Evolutionary conservation across 2,113 vertebrate species (phyloP), one percentile per base, ranked within the genome.

Genomic region (Stegastes partitus): DNA sequence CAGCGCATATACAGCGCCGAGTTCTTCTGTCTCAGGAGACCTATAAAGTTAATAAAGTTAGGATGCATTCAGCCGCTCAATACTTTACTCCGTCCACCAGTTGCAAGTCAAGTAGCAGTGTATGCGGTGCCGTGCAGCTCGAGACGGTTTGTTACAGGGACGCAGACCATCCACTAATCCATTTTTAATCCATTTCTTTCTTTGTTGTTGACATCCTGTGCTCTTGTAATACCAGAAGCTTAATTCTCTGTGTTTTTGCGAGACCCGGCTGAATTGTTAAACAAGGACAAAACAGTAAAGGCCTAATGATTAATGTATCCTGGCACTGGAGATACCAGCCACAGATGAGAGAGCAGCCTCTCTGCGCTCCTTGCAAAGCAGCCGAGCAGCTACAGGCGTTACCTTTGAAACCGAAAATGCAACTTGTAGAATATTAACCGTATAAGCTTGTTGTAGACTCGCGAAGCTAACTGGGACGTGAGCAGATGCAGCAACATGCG

Each of bases 181-280:
- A 53, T 83, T 65, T 74, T 68, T 61, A 83, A 74, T 77, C 54
- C 42, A 70, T 77, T 70, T 78, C 72, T 77, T 54, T 77, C 31
- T 70, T 65, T 77, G 26, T 68, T 25, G 56, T 57, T 76, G 79
- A 76, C 61, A 59, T 59, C 23, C n/a, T 75, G 59, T 72, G 54
- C 51, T 78, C 28, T 63, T 69, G 65, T 73, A 73, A 76, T 50
- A 67, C 59, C 59, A 77, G 49, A 74, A 58, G 74, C 71, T 66
- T 72, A 66, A 66, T 69, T 62, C 54, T 84, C 14, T 26, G 15
- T 45, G 28, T 70, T 61, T n/a, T 61, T 39, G 5, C 22, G 50
- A 49, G 44, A 69, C 22, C 55, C 34, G 45, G 21, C 15, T 74
- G 22, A 77, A 78, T 76, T 79, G 47, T 81, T 77, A 62, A 66